Evolutionary conservation across 1,140 invertebrate species (phyloP), one percentile per base, ranked within the genome.

Genomic region (Zeugodacus cucurbitae): DNA sequence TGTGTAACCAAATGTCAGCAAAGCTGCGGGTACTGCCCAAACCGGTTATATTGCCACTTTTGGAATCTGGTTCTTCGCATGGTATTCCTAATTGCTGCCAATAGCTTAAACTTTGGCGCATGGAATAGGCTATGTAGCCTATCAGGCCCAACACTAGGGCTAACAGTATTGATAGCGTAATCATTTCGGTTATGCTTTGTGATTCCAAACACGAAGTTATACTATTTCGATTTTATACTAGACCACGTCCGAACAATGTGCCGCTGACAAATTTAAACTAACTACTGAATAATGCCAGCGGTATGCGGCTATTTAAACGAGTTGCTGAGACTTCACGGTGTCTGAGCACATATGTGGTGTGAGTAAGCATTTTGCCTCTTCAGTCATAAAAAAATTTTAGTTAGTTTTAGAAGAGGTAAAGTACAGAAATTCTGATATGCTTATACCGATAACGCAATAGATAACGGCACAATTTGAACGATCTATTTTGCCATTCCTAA

Each of bases 161-260:
- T 94, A 88, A 59, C 1, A 88, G 44, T 37, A 86, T 62, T 48
- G 14, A n/a, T 22, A 64, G 54, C 1, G 37, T 8, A 11, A n/a
- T 37, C 87, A 88, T 88, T 37, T 74, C 20, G 7, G 17, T 7
- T 37, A 0, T 5, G 67, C 34, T 54, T 2, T 2, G 48, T 17
- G 14, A 54, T 54, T 54, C 20, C 17, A 54, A 54, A 17, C 2
- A 54, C 34, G 20, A 74, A 74, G 17, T 22, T 37, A 6, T 22
- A 22, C 3, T 5, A 22, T 20, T 41, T 20, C 20, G 32, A 54
- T 54, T 67, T 67, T 74, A 74, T 37, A 22, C 20, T 14, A 22
- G 34, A 5, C 2, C 1, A 74, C 14, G 20, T 1, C 8, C 2
- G 41, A 37, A 74, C 17, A 6, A 74, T 7, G 20, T n/a, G 34